Conservation (phyloP, 1,140 invertebrate species). For the Drepana arcuata region DNA sequence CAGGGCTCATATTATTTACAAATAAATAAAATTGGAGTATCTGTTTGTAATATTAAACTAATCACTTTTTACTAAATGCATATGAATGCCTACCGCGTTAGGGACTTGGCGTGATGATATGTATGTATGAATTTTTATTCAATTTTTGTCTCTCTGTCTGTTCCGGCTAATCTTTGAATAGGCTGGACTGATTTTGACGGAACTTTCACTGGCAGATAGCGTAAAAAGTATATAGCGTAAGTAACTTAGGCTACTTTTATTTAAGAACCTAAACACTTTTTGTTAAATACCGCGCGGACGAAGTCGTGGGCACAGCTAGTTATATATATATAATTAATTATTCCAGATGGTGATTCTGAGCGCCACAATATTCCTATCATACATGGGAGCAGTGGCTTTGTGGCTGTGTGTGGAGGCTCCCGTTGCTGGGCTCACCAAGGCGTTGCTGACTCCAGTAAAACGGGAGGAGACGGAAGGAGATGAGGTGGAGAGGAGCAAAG, state of each 20-base stretch:
- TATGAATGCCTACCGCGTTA: too few species aligned
- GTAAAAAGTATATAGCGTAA: not conserved
- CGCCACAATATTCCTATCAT: constrained; percentile 32
- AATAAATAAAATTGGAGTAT: too few species aligned
- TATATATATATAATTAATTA: not conserved
- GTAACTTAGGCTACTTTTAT: constrained; percentile 1
- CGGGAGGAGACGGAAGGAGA: not conserved
- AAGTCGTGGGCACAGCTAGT: too few species aligned
- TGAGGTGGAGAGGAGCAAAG: too few species aligned
- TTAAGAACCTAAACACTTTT: too few species aligned
- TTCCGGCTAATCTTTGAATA: not conserved
- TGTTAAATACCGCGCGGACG: too few species aligned
- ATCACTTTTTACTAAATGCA: too few species aligned
- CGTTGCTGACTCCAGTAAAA: not conserved
- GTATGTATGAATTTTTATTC: too few species aligned
- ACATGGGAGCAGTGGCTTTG: constrained; percentile 18
- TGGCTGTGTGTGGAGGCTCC: constrained; percentile 43
- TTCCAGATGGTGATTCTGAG: constrained; percentile 29
- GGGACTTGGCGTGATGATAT: too few species aligned
- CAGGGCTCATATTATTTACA: too few species aligned
- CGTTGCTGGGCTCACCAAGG: constrained; percentile 16
- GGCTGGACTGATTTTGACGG: not conserved
- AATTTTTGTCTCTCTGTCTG: not conserved
- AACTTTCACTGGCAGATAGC: not conserved
- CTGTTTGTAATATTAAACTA: too few species aligned